These are phyloP conservation scores for Drepanosiphum platanoidis DNA, from an alignment of 2,888 invertebrate species.

Conservation along the genomic window DNA sequence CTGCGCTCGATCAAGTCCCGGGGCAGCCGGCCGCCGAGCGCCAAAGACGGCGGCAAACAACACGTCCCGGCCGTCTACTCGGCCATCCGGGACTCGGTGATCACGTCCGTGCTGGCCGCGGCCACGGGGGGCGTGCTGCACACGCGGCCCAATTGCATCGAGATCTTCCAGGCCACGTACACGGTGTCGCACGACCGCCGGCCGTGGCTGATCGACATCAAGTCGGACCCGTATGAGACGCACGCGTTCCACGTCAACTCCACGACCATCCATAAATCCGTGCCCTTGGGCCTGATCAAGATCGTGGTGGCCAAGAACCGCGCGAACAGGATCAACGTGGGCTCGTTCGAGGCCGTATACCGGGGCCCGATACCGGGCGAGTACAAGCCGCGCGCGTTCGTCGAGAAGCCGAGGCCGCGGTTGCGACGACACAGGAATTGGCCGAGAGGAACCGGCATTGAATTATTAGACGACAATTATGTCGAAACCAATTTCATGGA, in stretches of 20 bases:
- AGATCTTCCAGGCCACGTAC: conserved; percentile 7
- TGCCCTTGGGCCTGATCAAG: background rate
- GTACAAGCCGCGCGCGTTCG: background rate
- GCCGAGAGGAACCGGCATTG: no score
- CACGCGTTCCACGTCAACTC: background rate
- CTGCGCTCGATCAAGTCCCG: background rate
- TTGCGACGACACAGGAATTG: no score
- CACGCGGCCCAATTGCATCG: background rate
- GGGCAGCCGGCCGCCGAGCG: no score
- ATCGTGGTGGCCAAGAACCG: background rate
- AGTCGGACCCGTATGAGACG: background rate
- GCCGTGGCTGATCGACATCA: conserved; percentile 9
- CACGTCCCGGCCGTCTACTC: background rate
- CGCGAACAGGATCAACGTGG: background rate
- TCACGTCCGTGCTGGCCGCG: background rate
- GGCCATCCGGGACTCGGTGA: background rate
- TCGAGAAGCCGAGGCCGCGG: background rate
- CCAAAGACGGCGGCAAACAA: no score
- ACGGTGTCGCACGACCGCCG: background rate
- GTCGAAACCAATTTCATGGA: no score
- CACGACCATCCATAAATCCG: no score
- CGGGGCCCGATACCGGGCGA: background rate
- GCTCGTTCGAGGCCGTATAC: background rate
- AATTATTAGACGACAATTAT: no score
- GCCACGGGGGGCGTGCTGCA: no score